These are phyloP conservation scores for Labeo rohita DNA, from an alignment of 2,113 vertebrate genomes.

Conservation along the genomic window DNA sequence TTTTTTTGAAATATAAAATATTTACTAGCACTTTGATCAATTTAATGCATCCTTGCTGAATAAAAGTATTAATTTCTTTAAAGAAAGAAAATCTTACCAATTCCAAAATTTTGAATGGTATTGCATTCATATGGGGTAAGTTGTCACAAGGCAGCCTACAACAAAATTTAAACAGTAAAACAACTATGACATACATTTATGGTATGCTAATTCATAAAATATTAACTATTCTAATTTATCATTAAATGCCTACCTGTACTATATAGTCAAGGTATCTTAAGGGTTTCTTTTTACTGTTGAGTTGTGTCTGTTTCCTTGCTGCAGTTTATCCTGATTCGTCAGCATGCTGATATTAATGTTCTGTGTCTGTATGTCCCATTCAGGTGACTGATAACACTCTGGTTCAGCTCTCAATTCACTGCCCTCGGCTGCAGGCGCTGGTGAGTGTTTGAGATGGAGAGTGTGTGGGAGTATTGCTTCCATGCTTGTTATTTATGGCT, in stretches of 20 bases:
- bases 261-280: background rate
- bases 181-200: too few species aligned
- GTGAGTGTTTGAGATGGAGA: slow-evolving; percentile 74
- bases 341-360: background rate
- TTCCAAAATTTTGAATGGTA: background rate
- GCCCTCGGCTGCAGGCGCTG: slow-evolving; percentile 96
- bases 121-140: background rate
- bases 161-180: too few species aligned
- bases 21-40: background rate
- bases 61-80: background rate
- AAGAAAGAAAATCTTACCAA: background rate
- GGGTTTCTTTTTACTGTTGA: background rate
- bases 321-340: slow-evolving; percentile 8
- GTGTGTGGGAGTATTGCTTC: slow-evolving; percentile 5
- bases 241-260: background rate
- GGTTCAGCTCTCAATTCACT: slow-evolving; percentile 97
- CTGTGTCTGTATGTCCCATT: slow-evolving; percentile 32
- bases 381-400: slow-evolving; percentile 96
- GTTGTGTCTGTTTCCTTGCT: slow-evolving; percentile 10
- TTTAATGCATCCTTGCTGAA: background rate
- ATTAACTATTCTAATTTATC: too few species aligned
- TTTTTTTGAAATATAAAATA: background rate
- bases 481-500: background rate
- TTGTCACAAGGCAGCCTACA: too few species aligned
- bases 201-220: too few species aligned